Evolutionary conservation across 2,797 vertebrate species (phyloP), one percentile per base, ranked within the genome.

Genomic region (Malurus splendens): DNA sequence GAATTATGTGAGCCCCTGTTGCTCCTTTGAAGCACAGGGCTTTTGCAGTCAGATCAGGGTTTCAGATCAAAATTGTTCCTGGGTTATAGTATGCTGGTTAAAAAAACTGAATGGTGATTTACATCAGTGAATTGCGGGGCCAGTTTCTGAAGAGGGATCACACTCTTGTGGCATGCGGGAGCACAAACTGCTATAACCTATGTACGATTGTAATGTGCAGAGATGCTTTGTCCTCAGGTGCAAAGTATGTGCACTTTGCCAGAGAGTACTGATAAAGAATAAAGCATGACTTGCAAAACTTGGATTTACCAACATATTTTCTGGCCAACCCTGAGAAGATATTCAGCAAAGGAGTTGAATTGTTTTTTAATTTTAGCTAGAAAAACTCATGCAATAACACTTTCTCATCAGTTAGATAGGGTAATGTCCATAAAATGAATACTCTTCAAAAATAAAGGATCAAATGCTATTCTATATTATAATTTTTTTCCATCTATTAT

Each of bases 41-140:
- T 68, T 75, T 68, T 61, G 33, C 9, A 33, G 15, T 38, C 17
- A 65, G 14, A 19, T 66, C 24, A 42, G 17, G 10, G 18, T 45
- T 81, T 73, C 18, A 67, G 4, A 23, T 50, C 6, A 47, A 81
- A 87, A 83, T 61, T 6, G 5, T 3, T 51, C 6, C 20, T 45
- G 41, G 61, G 12, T 7, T 38, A 22, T 25, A n/a, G 9, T 12
- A 28, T 3, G 3, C 5, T 81, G 28, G 7, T 19, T 56, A 39
- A 55, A 79, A 79, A 41, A 17, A 6, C 22, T 44, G 44, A 54
- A 25, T 4, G 5, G 23, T 42, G 6, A 22, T 47, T 89, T 55
- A 42, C 6, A 32, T 45, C 50, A 41, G 22, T 12, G 20, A 73
- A 18, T 10, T 52, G 16, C 1, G 12, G 13, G 9, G 3, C 0